phyloP scores from a whole-genome alignment of 2,888 invertebrate species.

The Sinopyrophorus schimmeli region DNA sequence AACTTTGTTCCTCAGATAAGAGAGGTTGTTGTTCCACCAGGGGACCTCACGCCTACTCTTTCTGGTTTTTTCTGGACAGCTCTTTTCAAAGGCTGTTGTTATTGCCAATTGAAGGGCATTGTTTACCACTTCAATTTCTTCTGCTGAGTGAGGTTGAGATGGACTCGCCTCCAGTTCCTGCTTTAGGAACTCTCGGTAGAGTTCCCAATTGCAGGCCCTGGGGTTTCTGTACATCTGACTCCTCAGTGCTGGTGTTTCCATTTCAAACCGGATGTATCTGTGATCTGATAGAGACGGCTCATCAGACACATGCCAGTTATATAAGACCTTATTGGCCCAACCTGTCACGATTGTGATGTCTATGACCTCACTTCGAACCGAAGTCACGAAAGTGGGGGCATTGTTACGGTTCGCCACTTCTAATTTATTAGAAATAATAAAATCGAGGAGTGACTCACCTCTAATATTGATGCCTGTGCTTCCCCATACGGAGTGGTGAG shows the following conservation, averaged over 20 bases:
- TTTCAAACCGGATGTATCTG: neutral
- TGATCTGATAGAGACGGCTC: slow-evolving; percentile 4
- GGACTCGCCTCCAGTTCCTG: too few relatives aligned
- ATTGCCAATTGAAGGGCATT: too few relatives aligned
- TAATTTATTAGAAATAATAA: slow-evolving; percentile 1
- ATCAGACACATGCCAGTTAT: neutral
- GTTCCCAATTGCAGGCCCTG: neutral
- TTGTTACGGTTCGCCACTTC: neutral
- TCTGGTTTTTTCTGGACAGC: too few relatives aligned
- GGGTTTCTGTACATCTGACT: slow-evolving; percentile 1
- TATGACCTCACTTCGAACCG: neutral
- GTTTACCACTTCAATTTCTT: too few relatives aligned
- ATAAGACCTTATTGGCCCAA: neutral
- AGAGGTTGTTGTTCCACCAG: neutral
- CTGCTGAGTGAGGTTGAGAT: too few relatives aligned
- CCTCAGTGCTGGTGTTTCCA: neutral
- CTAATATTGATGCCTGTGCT: slow-evolving; percentile 1
- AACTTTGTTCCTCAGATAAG: neutral
- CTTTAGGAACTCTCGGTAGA: too few relatives aligned
- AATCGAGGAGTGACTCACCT: slow-evolving; percentile 1
- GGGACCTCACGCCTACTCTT: too few relatives aligned
- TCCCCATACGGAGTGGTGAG: neutral
- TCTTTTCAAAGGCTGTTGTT: too few relatives aligned
- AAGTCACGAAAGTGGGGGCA: neutral
- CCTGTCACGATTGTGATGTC: neutral